A percentile compares a stretch with the other conserved stretches of the same genome.
Conservation (phyloP, 2,888 invertebrate genomes). For the Crossocerus cetratus region DNA sequence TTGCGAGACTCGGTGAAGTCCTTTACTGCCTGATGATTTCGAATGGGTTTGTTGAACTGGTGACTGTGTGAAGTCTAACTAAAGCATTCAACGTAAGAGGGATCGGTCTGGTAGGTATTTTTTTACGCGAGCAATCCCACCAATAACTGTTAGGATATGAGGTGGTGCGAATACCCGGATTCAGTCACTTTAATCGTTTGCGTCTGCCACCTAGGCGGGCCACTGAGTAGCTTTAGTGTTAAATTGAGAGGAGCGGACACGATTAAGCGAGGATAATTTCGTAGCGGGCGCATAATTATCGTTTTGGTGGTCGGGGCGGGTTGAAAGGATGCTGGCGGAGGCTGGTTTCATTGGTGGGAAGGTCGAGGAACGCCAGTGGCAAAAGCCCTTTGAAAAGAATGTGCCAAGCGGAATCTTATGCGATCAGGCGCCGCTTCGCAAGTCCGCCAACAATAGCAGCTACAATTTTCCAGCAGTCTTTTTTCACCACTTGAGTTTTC, state of each 20-base stretch:
- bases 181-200: no score
- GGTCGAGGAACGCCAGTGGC: neutral
- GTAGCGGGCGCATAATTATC: neutral
- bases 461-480: slow-evolving; percentile 6
- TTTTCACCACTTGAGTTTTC: neutral
- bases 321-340: neutral
- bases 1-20: no score
- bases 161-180: no score
- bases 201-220: neutral
- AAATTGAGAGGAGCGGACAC: neutral
- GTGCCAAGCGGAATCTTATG: slow-evolving; percentile 13
- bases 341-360: neutral
- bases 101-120: no score
- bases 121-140: no score
- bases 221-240: neutral
- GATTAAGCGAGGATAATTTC: slow-evolving; percentile 8
- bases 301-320: neutral
- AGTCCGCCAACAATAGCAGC: slow-evolving; percentile 5
- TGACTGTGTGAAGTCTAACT: no score
- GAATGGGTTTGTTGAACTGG: no score
- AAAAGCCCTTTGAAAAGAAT: slow-evolving; percentile 21
- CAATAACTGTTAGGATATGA: no score
- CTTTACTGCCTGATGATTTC: no score
- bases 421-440: neutral
- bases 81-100: no score